These are phyloP conservation scores for Sitta carolinensis DNA, from an alignment of 2,797 vertebrate species.

Conservation along the genomic window DNA sequence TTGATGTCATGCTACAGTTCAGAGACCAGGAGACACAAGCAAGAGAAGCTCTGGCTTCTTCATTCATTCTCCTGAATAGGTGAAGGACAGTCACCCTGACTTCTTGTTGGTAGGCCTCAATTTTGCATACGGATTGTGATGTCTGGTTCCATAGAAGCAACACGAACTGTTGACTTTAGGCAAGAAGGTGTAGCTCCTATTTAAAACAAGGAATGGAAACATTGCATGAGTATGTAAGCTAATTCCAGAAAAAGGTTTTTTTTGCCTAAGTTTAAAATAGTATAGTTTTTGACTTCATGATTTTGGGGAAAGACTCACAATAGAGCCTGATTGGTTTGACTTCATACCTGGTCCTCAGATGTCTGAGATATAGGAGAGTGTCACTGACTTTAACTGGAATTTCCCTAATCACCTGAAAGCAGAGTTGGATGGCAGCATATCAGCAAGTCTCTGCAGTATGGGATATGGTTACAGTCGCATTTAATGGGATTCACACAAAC, in stretches of 20 bases:
- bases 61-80: not conserved
- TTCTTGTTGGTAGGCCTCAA: not conserved
- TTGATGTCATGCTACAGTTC: not conserved
- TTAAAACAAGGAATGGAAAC: not conserved
- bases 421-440: not conserved
- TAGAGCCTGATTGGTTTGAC: not conserved
- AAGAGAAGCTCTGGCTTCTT: not conserved
- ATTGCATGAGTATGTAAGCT: not conserved
- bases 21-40: not conserved
- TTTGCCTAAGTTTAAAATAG: not conserved
- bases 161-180: not conserved
- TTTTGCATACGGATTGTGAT: not conserved
- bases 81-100: not conserved
- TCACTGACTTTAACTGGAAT: not conserved
- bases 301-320: not conserved
- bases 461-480: not conserved
- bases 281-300: not conserved
- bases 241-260: not conserved
- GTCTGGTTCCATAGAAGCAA: not conserved
- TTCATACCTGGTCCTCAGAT: not conserved
- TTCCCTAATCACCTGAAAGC: not conserved
- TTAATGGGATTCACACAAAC: not conserved
- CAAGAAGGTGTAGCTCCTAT: not conserved
- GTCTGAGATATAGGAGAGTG: not conserved
- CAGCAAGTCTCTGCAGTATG: not conserved